Conservation (phyloP, 2,888 invertebrate species). For the Ernsta delagoae region DNA sequence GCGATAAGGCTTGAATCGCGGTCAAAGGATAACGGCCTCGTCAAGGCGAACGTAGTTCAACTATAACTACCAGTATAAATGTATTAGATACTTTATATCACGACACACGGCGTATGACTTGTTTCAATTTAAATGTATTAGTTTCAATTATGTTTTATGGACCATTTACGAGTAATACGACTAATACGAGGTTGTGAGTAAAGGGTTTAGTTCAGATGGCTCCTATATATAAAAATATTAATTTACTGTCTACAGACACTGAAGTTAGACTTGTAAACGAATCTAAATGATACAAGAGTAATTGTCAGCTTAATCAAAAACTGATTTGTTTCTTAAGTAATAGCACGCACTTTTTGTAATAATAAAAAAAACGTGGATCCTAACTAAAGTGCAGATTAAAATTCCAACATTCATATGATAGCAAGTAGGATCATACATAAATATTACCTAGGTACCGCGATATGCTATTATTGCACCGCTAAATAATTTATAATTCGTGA, state of each 20-base stretch:
- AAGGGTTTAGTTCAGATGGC: background rate
- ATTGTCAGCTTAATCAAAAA: too few species aligned
- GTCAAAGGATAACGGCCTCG: constrained; percentile 70
- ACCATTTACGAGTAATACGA: constrained; percentile 2
- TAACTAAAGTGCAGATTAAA: too few species aligned
- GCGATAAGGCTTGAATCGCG: constrained; percentile 55
- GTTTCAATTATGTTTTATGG: constrained; percentile 8
- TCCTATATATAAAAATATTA: background rate
- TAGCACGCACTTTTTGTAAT: too few species aligned
- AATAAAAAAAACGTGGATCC: too few species aligned
- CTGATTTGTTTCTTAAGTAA: too few species aligned
- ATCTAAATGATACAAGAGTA: too few species aligned
- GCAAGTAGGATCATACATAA: too few species aligned
- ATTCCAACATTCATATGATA: too few species aligned
- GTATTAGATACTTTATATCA: constrained; percentile 31
- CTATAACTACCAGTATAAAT: constrained; percentile 42
- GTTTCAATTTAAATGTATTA: constrained; percentile 27
- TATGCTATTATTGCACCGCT: too few species aligned
- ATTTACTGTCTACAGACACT: background rate
- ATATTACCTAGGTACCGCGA: too few species aligned
- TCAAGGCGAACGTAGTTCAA: constrained; percentile 68
- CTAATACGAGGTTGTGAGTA: constrained; percentile 7
- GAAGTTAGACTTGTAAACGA: too few species aligned
- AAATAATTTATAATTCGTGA: too few species aligned
- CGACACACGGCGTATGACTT: constrained; percentile 21